Base-by-base conservation (phyloP, 2,113 vertebrate genomes). In the Bambusicola thoracicus region DNA sequence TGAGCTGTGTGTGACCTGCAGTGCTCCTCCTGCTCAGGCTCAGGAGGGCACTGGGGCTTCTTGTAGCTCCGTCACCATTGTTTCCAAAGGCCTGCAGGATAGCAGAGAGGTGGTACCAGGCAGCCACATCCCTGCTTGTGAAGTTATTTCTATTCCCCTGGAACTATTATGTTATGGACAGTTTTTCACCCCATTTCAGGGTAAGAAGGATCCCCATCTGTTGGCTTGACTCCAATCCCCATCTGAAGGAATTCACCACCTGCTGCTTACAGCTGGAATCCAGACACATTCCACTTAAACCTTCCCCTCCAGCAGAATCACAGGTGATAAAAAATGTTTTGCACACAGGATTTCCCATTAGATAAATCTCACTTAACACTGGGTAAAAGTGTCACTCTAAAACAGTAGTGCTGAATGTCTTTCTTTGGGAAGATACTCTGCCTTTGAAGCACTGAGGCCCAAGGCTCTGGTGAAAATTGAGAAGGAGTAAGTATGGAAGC, bases 181-280 rank as follows among this genome's bases (percentile, higher is more conserved):
- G 4, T 25, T 80, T 53, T 73, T 74, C 41, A 44, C 49, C 25
- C 49, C 44, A 10, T 12, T 78, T 63, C 3, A 65, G 22, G 25
- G 12, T 49, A 49, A 51, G 15, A n/a, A 18, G 19, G 24, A 29
- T 36, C 6, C 17, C n/a, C 27, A 27, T 70, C 34, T 7, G 6
- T 18, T 0, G 1, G 7, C 68, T 81, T 94, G 66, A 34, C 27
- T 89, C 7, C 38, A 19, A 59, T 8, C 5, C 6, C 7, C 7
- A 3, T 29, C 12, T 21, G n/a, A 40, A 79, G 40, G 48, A 92
- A 25, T 87, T 84, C 43, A 77, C n/a, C 4, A 32, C 68, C 29
- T 51, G n/a, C 66, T 0, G 0, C 51, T 78, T 11, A 2, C 38
- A 27, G 11, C 21, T 1, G 1, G 13, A 29, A 25, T 68, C 19